These are phyloP conservation scores for Lophura nycthemera DNA, from an alignment of 2,113 vertebrate species.

Conservation along the genomic window DNA sequence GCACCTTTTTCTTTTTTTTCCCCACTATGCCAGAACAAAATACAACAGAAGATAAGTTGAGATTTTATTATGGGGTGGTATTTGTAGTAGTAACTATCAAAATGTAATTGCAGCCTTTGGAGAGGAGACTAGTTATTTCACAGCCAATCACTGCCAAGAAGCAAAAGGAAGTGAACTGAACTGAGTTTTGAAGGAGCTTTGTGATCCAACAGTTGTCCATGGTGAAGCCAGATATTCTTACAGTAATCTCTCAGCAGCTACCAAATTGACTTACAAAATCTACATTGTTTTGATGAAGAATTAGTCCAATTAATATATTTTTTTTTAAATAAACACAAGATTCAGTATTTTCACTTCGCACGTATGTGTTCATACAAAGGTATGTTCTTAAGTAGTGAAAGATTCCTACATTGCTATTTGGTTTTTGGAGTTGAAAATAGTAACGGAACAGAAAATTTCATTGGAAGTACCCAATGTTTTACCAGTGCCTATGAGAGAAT, in stretches of 20 bases:
- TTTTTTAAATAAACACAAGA: neutral
- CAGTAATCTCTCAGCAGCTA: neutral
- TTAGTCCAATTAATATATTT: neutral
- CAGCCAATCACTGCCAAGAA: neutral
- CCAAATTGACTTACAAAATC: neutral
- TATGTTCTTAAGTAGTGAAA: neutral
- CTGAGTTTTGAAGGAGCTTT: neutral
- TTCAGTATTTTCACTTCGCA: neutral
- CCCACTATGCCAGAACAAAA: neutral
- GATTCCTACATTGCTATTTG: neutral
- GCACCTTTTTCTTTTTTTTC: neutral
- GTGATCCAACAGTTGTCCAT: neutral
- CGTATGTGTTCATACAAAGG: neutral
- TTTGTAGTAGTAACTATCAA: neutral
- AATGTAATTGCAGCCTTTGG: neutral
- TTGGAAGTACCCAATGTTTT: neutral
- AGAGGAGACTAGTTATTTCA: neutral
- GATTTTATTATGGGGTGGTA: neutral
- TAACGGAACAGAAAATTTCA: neutral
- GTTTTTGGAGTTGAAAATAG: neutral
- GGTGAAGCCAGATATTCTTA: neutral
- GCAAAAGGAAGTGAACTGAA: neutral
- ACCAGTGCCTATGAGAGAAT: neutral
- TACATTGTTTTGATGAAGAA: neutral
- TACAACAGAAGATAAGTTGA: neutral